Percentiles rank a stretch among this genome's conserved stretches.
Evolutionary conservation across 1,140 invertebrate genomes (phyloP).

Genomic region (Psix sp.): DNA sequence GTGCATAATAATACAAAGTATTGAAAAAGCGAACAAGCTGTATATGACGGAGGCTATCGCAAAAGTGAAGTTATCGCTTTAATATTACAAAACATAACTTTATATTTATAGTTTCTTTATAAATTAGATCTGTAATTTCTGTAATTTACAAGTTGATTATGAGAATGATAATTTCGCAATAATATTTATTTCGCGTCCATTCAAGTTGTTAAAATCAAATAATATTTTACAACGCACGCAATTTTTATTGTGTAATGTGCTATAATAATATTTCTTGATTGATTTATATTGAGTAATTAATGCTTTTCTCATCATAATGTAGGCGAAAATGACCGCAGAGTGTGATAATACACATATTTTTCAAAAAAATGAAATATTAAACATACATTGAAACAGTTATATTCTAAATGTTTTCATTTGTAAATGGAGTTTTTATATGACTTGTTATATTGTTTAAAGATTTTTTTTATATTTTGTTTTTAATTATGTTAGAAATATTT

Average conservation of each 20-base stretch:
- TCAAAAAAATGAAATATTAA: no score
- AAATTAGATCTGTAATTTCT: conserved; percentile 43
- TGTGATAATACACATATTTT: no score
- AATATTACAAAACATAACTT: conserved; percentile 37
- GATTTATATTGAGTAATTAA: conserved; percentile 13
- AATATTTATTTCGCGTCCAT: conserved; percentile 21
- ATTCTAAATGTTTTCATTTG: no score
- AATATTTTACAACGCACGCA: conserved; percentile 1
- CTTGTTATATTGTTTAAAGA: no score
- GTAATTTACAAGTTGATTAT: conserved; percentile 25
- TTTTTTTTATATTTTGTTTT: no score
- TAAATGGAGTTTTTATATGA: no score
- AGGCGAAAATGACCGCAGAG: no score
- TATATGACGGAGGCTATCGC: conserved; percentile 18
- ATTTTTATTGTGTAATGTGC: conserved; percentile 19
- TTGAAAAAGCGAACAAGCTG: conserved; percentile 23
- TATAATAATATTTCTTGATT: conserved; percentile 18
- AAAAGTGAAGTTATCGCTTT: conserved; percentile 35
- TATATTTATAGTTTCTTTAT: conserved; percentile 23
- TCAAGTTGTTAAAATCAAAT: no score
- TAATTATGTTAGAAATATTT: no score
- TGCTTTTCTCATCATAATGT: background rate
- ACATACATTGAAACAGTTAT: no score
- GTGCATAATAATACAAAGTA: conserved; percentile 41
- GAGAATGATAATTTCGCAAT: conserved; percentile 21